Evolutionary conservation across 1,140 invertebrate species (phyloP).

Genomic region (Arctopsyche grandis): DNA sequence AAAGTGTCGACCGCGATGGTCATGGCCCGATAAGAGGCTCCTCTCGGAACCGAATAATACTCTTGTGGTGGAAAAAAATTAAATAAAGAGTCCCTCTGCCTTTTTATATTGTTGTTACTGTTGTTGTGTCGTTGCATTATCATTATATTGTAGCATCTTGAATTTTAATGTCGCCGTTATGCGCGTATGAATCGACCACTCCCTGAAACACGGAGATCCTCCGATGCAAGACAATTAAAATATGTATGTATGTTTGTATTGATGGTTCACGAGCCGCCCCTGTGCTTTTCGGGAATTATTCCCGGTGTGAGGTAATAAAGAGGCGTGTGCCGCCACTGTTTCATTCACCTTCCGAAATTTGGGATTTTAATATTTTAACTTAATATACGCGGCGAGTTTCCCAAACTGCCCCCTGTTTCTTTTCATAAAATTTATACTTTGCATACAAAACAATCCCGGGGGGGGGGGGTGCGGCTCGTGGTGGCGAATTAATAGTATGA

Average conservation of each 20-base stretch:
- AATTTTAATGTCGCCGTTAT: constrained; percentile 39
- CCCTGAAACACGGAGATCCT: too few relatives aligned
- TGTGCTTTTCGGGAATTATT: constrained; percentile 25
- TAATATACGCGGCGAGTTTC: constrained; percentile 50
- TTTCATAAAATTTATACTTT: constrained; percentile 54
- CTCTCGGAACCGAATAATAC: constrained; percentile 21
- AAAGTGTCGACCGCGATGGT: constrained; percentile 39
- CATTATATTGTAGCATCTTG: constrained; percentile 42
- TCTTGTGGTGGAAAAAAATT: constrained; percentile 6
- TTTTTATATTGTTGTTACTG: neutral
- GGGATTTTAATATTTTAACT: constrained; percentile 55
- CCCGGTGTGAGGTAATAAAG: constrained; percentile 33
- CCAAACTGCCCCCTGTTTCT: constrained; percentile 46
- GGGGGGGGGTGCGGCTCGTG: constrained; percentile 32
- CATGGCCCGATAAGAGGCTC: constrained; percentile 29
- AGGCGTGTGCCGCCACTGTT: constrained; percentile 48
- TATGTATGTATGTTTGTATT: neutral
- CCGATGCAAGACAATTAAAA: neutral
- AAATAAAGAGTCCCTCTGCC: neutral
- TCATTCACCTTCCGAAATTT: constrained; percentile 53
- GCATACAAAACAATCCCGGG: constrained; percentile 45
- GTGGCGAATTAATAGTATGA: neutral
- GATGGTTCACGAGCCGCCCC: neutral
- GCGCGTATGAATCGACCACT: neutral
- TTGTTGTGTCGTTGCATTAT: constrained; percentile 35